phyloP scores from a whole-genome alignment of 2,888 invertebrate species.

The Fragum fragum region DNA sequence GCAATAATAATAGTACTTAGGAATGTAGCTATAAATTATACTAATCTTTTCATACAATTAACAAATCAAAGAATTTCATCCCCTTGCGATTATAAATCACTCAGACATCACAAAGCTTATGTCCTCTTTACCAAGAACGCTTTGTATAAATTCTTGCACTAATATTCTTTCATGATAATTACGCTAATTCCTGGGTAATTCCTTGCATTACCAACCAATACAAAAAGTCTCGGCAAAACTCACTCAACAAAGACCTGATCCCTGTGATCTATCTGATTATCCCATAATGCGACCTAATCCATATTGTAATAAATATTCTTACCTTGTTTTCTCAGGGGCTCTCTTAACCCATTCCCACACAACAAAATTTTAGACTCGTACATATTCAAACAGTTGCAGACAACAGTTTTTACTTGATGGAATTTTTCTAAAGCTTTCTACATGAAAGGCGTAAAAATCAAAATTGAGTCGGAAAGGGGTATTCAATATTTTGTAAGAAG shows the following conservation, averaged over 20 bases:
- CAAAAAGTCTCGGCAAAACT: not conserved
- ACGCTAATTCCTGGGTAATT: not conserved
- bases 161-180: slow-evolving; percentile 20
- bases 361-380: no score
- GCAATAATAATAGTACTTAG: not conserved
- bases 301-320: not conserved
- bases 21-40: not conserved
- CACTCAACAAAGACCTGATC: not conserved
- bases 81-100: not conserved
- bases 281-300: slow-evolving; percentile 11
- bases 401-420: no score
- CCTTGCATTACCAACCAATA: not conserved
- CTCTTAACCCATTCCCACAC: no score
- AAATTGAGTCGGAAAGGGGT: no score
- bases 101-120: not conserved
- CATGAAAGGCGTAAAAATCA: not conserved
- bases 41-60: not conserved
- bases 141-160: slow-evolving; percentile 16
- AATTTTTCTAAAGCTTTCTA: no score
- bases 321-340: not conserved
- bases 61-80: not conserved
- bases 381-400: no score
- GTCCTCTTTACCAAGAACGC: not conserved
- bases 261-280: not conserved
- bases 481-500: no score